These are phyloP conservation scores for Scolopax mira DNA, from an alignment of 2,113 vertebrate genomes.

Conservation along the genomic window DNA sequence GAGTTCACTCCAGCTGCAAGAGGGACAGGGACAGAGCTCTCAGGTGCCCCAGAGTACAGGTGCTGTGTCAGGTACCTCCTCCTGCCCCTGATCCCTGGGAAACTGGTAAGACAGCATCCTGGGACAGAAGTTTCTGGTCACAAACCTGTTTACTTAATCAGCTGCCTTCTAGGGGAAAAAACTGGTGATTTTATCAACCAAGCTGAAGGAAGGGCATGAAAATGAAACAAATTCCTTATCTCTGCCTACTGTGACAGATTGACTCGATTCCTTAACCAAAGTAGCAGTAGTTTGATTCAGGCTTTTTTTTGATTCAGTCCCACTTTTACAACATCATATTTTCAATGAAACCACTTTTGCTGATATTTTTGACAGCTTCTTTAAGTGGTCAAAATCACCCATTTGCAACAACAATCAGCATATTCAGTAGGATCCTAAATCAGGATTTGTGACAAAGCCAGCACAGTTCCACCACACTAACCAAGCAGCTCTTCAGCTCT, in stretches of 20 bases:
- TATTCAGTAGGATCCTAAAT: neutral
- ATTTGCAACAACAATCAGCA: rapidly evolving
- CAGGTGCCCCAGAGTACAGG: neutral
- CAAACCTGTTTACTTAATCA: neutral
- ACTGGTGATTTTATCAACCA: neutral
- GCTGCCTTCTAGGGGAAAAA: neutral
- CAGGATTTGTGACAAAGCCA: neutral
- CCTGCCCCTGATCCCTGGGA: neutral
- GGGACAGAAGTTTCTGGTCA: neutral
- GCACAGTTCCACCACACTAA: neutral
- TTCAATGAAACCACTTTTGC: neutral
- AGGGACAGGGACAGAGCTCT: neutral
- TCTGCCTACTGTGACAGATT: neutral
- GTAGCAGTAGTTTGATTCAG: rapidly evolving
- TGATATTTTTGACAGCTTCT: neutral
- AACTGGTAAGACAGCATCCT: neutral
- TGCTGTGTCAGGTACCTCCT: neutral
- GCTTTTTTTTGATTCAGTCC: too few species aligned
- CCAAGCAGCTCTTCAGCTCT: neutral
- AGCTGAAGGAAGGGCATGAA: neutral
- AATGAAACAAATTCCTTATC: neutral
- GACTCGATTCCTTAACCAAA: neutral
- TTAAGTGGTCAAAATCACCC: neutral
- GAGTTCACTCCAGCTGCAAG: neutral
- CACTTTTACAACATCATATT: neutral